These are phyloP conservation scores for Toxotes jaculatrix DNA, from an alignment of 2,113 vertebrate genomes.

Conservation along the genomic window DNA sequence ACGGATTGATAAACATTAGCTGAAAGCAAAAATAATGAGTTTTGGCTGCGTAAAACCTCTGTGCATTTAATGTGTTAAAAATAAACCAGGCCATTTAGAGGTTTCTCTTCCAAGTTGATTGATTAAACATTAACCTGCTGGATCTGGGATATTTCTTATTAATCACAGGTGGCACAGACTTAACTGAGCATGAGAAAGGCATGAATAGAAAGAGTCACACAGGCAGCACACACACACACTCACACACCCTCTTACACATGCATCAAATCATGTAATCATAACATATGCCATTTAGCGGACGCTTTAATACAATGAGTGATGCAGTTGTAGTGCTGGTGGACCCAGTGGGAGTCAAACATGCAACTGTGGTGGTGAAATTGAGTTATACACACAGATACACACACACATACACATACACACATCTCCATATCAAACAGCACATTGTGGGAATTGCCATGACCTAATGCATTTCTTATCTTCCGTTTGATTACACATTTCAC, in stretches of 20 bases:
- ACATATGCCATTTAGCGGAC: constrained; percentile 48
- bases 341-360: constrained; percentile 53
- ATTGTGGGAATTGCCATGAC: constrained; percentile 81
- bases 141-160: constrained; percentile 83
- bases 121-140: constrained; percentile 83
- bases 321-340: constrained; percentile 11
- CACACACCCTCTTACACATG: constrained; percentile 10
- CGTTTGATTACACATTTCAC: constrained; percentile 79
- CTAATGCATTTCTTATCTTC: constrained; percentile 78
- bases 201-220: constrained; percentile 26
- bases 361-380: constrained; percentile 42
- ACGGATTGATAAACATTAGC: constrained; percentile 63
- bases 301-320: constrained; percentile 56
- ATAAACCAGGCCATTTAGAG: constrained; percentile 75
- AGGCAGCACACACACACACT: constrained; percentile 18
- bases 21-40: constrained; percentile 68
- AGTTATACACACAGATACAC: constrained; percentile 44
- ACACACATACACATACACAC: constrained; percentile 37
- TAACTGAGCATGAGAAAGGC: constrained; percentile 67
- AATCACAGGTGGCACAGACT: constrained; percentile 79
- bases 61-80: constrained; percentile 77
- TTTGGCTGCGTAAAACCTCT: constrained; percentile 53
- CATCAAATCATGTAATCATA: constrained; percentile 57
- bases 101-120: constrained; percentile 68
- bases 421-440: constrained; percentile 63